These are phyloP conservation scores for Philonicus albiceps DNA, from an alignment of 2,888 invertebrate species.

Conservation along the genomic window DNA sequence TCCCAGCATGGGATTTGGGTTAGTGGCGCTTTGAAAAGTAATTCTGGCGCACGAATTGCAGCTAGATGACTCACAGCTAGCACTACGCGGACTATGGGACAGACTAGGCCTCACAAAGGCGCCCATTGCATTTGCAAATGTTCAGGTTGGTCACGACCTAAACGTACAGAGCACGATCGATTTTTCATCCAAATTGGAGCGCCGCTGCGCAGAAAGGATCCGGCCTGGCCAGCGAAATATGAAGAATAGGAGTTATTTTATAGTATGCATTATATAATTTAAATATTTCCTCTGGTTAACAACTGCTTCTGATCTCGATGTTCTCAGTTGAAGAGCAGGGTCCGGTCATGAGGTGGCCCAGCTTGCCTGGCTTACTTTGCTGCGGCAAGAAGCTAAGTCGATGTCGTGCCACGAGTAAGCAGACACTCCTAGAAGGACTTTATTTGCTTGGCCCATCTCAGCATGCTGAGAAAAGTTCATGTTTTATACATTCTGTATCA, in stretches of 20 bases:
- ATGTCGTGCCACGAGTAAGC: background rate
- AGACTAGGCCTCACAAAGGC: constrained; percentile 37
- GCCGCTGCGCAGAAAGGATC: constrained; percentile 19
- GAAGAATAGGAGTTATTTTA: constrained; percentile 14
- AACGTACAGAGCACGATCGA: constrained; percentile 40
- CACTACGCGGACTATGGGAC: constrained; percentile 16
- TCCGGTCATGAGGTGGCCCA: background rate
- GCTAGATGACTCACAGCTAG: constrained; percentile 26
- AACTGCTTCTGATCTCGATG: constrained; percentile 22
- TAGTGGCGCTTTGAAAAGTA: constrained; percentile 39
- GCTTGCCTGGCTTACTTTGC: background rate
- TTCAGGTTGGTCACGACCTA: constrained; percentile 36
- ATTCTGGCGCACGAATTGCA: constrained; percentile 38
- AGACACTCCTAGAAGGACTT: constrained; percentile 10
- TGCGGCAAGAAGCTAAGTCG: background rate
- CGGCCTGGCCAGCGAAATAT: constrained; percentile 1
- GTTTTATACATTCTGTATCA: background rate
- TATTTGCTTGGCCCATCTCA: background rate
- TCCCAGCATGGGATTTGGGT: constrained; percentile 40
- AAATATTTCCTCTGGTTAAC: constrained; percentile 17
- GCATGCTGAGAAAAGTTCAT: background rate
- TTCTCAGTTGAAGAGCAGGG: constrained; percentile 2
- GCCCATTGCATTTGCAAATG: constrained; percentile 41
- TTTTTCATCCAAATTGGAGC: constrained; percentile 36
- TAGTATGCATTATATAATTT: constrained; percentile 18